phyloP scores from a whole-genome alignment of 2,888 invertebrate species.

The Agonopterix alstromeriana region DNA sequence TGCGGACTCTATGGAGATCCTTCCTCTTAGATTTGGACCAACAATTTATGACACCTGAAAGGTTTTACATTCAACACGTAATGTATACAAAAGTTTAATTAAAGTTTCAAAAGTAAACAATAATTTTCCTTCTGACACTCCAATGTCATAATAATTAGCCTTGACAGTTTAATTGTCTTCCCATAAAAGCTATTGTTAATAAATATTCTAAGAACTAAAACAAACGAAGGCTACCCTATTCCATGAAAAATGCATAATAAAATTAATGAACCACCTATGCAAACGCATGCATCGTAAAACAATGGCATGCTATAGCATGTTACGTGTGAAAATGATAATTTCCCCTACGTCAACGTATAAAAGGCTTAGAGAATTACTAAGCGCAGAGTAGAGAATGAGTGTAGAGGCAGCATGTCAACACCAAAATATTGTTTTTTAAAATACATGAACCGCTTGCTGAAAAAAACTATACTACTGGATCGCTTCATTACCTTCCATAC shows the following conservation, averaged over 20 bases:
- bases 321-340: slow-evolving; percentile 30
- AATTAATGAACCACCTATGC: slow-evolving; percentile 23
- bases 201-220: slow-evolving; percentile 36
- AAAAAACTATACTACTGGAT: too few relatives aligned
- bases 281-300: slow-evolving; percentile 36
- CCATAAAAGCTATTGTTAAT: slow-evolving; percentile 12
- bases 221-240: slow-evolving; percentile 21
- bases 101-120: too few relatives aligned
- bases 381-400: slow-evolving; percentile 34
- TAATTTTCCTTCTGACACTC: too few relatives aligned
- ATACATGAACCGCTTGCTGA: too few relatives aligned
- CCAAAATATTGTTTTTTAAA: too few relatives aligned
- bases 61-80: too few relatives aligned
- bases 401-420: slow-evolving; percentile 26
- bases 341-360: slow-evolving; percentile 17
- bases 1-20: too few relatives aligned
- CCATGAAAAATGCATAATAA: slow-evolving; percentile 32
- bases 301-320: slow-evolving; percentile 22
- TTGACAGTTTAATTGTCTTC: slow-evolving; percentile 27
- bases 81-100: too few relatives aligned
- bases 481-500: too few relatives aligned
- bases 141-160: slow-evolving; percentile 16
- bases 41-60: too few relatives aligned
- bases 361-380: slow-evolving; percentile 28
- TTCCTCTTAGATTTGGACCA: too few relatives aligned